phyloP scores from a whole-genome alignment of 2,888 invertebrate genomes.

The Napeogenes sylphis region DNA sequence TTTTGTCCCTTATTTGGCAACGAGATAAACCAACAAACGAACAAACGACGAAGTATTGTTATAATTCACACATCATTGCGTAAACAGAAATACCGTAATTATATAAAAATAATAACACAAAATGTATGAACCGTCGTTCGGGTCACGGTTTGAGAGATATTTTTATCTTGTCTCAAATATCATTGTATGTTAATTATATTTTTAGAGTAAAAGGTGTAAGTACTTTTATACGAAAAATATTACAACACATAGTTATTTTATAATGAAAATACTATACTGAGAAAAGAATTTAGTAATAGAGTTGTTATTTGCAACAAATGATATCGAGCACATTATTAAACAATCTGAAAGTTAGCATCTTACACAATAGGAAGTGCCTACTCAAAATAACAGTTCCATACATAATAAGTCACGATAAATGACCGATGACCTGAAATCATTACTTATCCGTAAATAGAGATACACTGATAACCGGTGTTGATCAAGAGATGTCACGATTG shows the following conservation, averaged over 20 bases:
- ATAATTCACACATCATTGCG: slow-evolving; percentile 7
- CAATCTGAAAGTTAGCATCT: neutral
- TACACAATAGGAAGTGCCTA: slow-evolving; percentile 1
- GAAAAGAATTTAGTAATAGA: too few species aligned
- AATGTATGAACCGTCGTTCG: neutral
- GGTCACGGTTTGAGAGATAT: neutral
- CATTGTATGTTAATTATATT: too few species aligned
- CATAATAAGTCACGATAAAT: slow-evolving; percentile 17
- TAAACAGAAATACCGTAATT: neutral
- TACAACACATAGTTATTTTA: too few species aligned
- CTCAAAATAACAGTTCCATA: slow-evolving; percentile 13
- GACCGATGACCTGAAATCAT: slow-evolving; percentile 10
- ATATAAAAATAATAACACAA: slow-evolving; percentile 1
- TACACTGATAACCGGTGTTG: slow-evolving; percentile 8
- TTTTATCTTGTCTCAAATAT: too few species aligned
- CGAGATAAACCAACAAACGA: neutral
- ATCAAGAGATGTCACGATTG: neutral
- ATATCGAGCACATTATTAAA: neutral
- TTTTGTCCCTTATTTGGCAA: neutral
- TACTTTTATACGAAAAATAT: too few species aligned
- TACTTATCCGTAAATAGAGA: slow-evolving; percentile 8
- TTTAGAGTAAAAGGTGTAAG: too few species aligned
- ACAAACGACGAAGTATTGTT: neutral
- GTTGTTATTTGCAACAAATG: too few species aligned
- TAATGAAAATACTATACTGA: too few species aligned